Evolutionary conservation across 2,888 invertebrate species (phyloP).

Genomic region (Drosophila meridiana): DNA sequence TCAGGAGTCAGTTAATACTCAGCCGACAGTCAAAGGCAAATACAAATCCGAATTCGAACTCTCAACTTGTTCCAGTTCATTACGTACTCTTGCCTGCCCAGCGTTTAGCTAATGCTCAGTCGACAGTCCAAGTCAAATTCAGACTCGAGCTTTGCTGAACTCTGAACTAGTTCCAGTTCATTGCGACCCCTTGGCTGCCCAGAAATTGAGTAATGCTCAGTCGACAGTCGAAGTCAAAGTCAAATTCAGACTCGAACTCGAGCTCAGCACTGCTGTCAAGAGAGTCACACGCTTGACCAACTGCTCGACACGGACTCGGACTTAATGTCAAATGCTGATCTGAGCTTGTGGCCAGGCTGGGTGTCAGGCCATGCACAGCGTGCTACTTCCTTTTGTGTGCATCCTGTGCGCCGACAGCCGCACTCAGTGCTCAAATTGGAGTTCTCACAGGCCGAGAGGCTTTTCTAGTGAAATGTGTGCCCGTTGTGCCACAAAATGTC

Average conservation of each 20-base stretch:
- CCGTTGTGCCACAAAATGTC: conserved; percentile 71
- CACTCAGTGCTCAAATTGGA: conserved; percentile 10
- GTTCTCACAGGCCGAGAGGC: conserved; percentile 48
- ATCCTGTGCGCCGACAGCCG: conserved; percentile 64
- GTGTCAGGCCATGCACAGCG: conserved; percentile 54
- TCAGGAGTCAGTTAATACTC: not conserved
- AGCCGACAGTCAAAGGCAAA: conserved; percentile 16
- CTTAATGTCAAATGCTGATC: conserved; percentile 46
- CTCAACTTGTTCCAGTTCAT: not conserved
- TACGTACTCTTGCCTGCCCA: not conserved
- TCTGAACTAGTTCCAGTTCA: too few species aligned
- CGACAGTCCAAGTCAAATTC: conserved; percentile 12
- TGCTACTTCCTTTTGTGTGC: conserved; percentile 76
- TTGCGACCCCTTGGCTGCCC: too few species aligned
- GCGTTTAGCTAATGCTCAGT: conserved; percentile 7
- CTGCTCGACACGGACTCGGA: conserved; percentile 44
- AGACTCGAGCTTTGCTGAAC: not conserved
- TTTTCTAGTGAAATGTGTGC: conserved; percentile 73
- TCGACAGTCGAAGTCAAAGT: conserved; percentile 8
- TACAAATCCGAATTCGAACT: not conserved
- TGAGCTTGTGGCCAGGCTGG: conserved; percentile 13
- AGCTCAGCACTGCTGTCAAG: conserved; percentile 29
- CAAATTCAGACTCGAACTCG: conserved; percentile 11
- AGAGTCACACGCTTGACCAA: conserved; percentile 54
- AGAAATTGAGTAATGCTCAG: conserved; percentile 5